These are phyloP conservation scores for Alligator sinensis DNA, from an alignment of 2,113 vertebrate genomes.

Conservation along the genomic window DNA sequence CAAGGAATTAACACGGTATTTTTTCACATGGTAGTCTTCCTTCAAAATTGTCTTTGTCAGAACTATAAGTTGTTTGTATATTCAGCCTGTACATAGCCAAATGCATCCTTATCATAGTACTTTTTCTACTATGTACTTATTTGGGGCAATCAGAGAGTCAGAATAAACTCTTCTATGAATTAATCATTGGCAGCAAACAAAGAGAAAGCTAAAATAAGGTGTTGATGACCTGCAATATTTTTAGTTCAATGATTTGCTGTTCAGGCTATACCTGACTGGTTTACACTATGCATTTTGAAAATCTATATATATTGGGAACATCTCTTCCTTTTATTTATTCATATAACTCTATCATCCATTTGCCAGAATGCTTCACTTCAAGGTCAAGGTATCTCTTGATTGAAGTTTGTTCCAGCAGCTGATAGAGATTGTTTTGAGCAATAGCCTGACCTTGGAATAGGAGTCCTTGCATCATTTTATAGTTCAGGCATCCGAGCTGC, in stretches of 20 bases:
- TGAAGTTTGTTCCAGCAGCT: constrained; percentile 22
- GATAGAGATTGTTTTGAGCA: constrained; percentile 32
- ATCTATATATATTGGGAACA: background rate
- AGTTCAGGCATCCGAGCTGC: background rate
- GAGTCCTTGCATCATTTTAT: constrained; percentile 11
- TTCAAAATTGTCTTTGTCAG: background rate
- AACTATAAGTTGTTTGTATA: background rate
- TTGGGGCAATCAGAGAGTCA: constrained; percentile 36
- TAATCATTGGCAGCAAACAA: constrained; percentile 41
- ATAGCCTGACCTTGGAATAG: constrained; percentile 24
- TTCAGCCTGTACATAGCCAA: constrained; percentile 12
- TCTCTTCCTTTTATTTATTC: constrained; percentile 22
- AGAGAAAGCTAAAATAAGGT: constrained; percentile 56
- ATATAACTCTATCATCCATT: background rate
- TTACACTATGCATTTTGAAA: background rate
- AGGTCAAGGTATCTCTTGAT: constrained; percentile 28
- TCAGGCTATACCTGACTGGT: constrained; percentile 6
- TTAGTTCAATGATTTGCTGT: constrained; percentile 52
- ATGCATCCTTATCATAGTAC: constrained; percentile 17
- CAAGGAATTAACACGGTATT: background rate
- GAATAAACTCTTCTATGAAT: constrained; percentile 67
- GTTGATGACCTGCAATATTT: constrained; percentile 41
- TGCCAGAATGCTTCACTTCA: constrained; percentile 27
- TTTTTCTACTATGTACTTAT: constrained; percentile 34
- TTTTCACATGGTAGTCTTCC: background rate